Conservation (phyloP, 2,113 vertebrate species). For the Poecilia latipinna region DNA sequence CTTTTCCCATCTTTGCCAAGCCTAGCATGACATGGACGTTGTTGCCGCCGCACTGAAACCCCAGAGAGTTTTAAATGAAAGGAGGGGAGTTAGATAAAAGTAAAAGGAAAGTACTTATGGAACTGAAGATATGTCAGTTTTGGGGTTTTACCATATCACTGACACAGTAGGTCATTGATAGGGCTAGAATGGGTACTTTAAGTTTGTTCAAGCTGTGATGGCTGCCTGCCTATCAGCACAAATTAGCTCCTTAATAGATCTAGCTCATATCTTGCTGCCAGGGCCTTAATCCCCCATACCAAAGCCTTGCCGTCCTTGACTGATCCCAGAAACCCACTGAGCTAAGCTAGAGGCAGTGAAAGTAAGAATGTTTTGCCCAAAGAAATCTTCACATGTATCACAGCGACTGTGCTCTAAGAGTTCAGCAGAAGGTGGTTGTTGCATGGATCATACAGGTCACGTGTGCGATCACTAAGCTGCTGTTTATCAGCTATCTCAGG, state of each 20-base stretch:
- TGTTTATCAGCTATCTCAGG: conserved; percentile 56
- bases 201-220: conserved; percentile 29
- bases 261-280: conserved; percentile 40
- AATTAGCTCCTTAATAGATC: conserved; percentile 46
- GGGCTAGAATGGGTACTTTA: conserved; percentile 15
- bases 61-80: conserved; percentile 38
- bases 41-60: conserved; percentile 31
- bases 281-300: conserved; percentile 56
- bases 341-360: conserved; percentile 47
- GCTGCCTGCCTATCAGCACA: conserved; percentile 29
- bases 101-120: conserved; percentile 30
- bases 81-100: conserved; percentile 18
- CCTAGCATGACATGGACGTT: conserved; percentile 53
- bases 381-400: conserved; percentile 47
- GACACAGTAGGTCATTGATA: conserved; percentile 8
- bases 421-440: conserved; percentile 40
- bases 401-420: conserved; percentile 40
- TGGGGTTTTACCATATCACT: conserved; percentile 2
- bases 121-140: conserved; percentile 25
- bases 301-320: conserved; percentile 64
- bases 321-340: conserved; percentile 59
- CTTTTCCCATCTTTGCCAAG: conserved; percentile 50
- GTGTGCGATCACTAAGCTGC: conserved; percentile 58
- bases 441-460: conserved; percentile 39
- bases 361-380: conserved; percentile 42